Percentiles rank a stretch among this genome's conserved stretches.
phyloP scores from a whole-genome alignment of 2,113 vertebrate species.

The Halichoerus grypus region DNA sequence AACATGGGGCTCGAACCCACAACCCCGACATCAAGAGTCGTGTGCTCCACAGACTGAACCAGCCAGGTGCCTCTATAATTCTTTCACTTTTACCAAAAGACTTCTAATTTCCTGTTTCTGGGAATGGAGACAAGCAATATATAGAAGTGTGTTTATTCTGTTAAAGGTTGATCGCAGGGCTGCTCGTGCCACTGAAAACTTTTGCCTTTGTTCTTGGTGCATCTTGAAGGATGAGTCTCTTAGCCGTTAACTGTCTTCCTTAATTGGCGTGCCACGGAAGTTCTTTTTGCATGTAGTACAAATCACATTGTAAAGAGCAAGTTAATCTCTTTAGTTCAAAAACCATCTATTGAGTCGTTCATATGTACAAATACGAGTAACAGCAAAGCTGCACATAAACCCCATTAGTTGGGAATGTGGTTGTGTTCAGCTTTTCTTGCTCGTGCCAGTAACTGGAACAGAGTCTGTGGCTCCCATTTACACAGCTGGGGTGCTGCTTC shows the following conservation, averaged over 20 bases:
- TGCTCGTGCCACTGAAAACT: fast-evolving
- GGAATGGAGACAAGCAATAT: not conserved
- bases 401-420: not conserved
- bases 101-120: not conserved
- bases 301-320: not conserved
- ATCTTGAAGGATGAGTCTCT: not conserved
- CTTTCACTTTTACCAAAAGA: not conserved
- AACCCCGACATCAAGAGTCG: not conserved
- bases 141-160: not conserved
- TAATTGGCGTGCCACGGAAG: not conserved
- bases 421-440: not conserved
- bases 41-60: not conserved
- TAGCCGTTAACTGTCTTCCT: fast-evolving
- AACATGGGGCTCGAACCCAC: not conserved
- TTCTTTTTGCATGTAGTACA: not conserved
- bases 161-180: not conserved
- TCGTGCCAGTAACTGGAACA: not conserved
- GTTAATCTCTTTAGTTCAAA: not conserved
- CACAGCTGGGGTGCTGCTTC: not conserved
- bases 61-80: not conserved
- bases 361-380: not conserved
- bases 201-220: not conserved
- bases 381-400: not conserved
- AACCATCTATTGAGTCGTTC: not conserved
- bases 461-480: not conserved